These are phyloP conservation scores for Pygocentrus nattereri DNA, from an alignment of 2,797 vertebrate species.

Conservation along the genomic window DNA sequence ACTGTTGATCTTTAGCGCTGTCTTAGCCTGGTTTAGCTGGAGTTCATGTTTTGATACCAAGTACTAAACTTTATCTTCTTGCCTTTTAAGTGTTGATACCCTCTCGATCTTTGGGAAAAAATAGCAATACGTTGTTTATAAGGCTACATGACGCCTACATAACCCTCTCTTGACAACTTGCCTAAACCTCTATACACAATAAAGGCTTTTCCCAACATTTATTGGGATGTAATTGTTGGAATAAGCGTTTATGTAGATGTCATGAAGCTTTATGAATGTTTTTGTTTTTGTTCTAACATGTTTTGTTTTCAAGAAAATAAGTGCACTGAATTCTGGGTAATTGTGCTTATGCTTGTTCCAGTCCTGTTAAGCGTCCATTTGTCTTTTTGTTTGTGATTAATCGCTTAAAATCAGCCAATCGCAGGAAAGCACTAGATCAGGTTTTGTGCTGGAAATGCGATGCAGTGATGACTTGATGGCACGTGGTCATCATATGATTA, in stretches of 20 bases:
- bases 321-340: slow-evolving; percentile 29
- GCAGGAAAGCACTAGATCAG: not conserved
- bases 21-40: not conserved
- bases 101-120: no score
- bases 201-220: no score
- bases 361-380: not conserved
- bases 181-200: no score
- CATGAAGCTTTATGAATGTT: no score
- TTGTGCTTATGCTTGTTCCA: not conserved
- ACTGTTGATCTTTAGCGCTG: no score
- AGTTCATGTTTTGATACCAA: not conserved
- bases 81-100: no score
- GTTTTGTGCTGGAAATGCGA: not conserved
- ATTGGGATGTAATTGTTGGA: no score
- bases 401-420: not conserved
- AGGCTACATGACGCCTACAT: no score
- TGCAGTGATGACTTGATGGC: not conserved
- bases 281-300: not conserved
- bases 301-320: not conserved
- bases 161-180: no score
- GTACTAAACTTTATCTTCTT: no score
- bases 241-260: no score
- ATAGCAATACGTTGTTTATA: no score
- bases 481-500: not conserved
- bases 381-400: not conserved